Percentiles rank a stretch among this genome's conserved stretches.
These are phyloP conservation scores for Monopterus albus DNA, from an alignment of 2,113 vertebrate species.

Conservation along the genomic window DNA sequence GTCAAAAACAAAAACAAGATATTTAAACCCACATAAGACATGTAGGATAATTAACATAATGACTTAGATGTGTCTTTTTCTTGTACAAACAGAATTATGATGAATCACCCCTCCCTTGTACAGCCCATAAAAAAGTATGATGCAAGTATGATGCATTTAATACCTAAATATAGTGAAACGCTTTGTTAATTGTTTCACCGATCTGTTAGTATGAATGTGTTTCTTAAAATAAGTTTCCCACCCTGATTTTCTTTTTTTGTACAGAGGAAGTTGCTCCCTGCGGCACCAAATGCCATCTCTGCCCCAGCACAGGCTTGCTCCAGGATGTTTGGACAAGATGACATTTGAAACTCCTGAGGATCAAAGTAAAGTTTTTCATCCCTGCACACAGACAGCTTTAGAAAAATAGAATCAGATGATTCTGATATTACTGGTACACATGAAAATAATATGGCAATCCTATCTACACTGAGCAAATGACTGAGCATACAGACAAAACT, in stretches of 20 bases:
- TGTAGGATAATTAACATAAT: conserved; percentile 21
- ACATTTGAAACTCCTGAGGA: conserved; percentile 53
- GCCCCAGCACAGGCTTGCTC: conserved; percentile 19
- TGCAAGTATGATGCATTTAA: conserved; percentile 53
- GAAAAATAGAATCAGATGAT: neutral
- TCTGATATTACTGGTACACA: conserved; percentile 6
- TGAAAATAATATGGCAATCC: neutral
- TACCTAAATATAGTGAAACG: conserved; percentile 61
- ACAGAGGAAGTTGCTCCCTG: conserved; percentile 46
- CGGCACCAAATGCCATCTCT: conserved; percentile 27
- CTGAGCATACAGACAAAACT: neutral
- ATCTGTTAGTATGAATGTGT: conserved; percentile 44
- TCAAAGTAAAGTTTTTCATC: conserved; percentile 35
- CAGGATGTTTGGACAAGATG: conserved; percentile 68
- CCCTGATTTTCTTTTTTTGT: conserved; percentile 33
- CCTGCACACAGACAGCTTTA: neutral
- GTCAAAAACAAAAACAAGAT: conserved; percentile 23
- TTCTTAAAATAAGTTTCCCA: conserved; percentile 61
- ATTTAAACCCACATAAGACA: conserved; percentile 18
- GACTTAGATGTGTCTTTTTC: conserved; percentile 18
- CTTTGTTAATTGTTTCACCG: conserved; percentile 71
- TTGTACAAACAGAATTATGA: conserved; percentile 4
- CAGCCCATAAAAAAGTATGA: conserved; percentile 1
- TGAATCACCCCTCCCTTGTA: neutral
- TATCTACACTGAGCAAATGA: neutral